Percentiles rank a stretch among this genome's conserved stretches.
These are phyloP conservation scores for Catostomus latipinnis DNA, from an alignment of 2,797 vertebrate species.

Conservation along the genomic window DNA sequence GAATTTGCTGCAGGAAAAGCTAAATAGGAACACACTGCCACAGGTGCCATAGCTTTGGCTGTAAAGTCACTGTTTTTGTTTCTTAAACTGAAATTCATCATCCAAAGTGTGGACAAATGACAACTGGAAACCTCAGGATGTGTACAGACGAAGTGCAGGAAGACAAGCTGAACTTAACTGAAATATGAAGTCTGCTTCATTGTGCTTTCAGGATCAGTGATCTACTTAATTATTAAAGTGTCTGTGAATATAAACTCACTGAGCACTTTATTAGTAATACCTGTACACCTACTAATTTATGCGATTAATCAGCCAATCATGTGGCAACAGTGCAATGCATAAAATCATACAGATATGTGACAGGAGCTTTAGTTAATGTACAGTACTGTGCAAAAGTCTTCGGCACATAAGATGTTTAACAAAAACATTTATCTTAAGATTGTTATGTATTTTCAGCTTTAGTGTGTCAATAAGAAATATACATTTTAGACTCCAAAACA, in stretches of 20 bases:
- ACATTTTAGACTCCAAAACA: too few species aligned
- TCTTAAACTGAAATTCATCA: constrained; percentile 40
- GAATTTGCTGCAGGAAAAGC: constrained; percentile 83
- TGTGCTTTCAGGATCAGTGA: neutral
- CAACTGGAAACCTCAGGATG: constrained; percentile 43
- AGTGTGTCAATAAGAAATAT: too few species aligned
- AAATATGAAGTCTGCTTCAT: neutral
- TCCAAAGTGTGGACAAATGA: constrained; percentile 8
- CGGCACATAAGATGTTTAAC: too few species aligned
- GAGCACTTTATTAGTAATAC: too few species aligned
- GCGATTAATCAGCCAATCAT: too few species aligned
- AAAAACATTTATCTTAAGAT: too few species aligned
- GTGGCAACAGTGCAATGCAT: too few species aligned
- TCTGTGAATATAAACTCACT: neutral
- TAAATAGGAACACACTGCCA: constrained; percentile 73
- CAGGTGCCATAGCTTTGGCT: constrained; percentile 26
- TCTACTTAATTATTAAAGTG: neutral
- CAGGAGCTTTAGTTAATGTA: too few species aligned
- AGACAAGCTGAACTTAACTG: constrained; percentile 14
- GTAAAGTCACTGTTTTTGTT: constrained; percentile 44
- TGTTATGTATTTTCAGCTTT: too few species aligned
- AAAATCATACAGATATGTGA: too few species aligned
- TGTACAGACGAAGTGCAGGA: constrained; percentile 24
- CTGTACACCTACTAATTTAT: too few species aligned
- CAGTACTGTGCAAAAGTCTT: too few species aligned